Evolutionary conservation across 2,113 vertebrate species (phyloP).

Genomic region (Tricholaema leucomelas): DNA sequence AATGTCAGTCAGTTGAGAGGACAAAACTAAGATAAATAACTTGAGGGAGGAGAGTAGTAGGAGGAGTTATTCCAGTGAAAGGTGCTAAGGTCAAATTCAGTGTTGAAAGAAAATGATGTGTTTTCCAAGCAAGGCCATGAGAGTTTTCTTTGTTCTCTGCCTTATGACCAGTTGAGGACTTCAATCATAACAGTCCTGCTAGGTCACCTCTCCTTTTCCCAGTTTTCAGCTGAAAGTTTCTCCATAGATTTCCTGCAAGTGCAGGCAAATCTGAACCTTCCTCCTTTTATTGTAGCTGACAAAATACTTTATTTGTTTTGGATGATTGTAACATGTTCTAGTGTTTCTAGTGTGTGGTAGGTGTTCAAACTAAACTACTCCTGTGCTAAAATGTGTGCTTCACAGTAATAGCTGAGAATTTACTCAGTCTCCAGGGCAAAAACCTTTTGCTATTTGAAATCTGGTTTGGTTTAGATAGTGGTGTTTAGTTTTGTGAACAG

Average conservation of each 20-base stretch:
- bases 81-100: background rate
- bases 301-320: background rate
- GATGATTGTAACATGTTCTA: background rate
- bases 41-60: background rate
- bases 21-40: background rate
- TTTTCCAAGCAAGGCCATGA: background rate
- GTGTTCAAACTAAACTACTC: background rate
- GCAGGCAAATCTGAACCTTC: background rate
- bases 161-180: background rate
- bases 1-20: background rate
- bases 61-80: background rate
- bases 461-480: background rate
- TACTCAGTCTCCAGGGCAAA: background rate
- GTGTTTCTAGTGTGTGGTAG: background rate
- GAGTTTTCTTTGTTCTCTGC: background rate
- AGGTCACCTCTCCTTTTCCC: background rate
- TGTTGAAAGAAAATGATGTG: background rate
- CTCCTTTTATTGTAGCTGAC: background rate
- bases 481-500: background rate
- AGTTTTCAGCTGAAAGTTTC: background rate
- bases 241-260: background rate
- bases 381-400: background rate
- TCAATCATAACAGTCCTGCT: background rate
- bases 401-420: background rate
- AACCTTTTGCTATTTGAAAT: background rate